A percentile compares a stretch with the other conserved stretches of the same genome.
These are phyloP conservation scores for Chaetodon trifascialis DNA, from an alignment of 2,113 vertebrate genomes.

Conservation along the genomic window DNA sequence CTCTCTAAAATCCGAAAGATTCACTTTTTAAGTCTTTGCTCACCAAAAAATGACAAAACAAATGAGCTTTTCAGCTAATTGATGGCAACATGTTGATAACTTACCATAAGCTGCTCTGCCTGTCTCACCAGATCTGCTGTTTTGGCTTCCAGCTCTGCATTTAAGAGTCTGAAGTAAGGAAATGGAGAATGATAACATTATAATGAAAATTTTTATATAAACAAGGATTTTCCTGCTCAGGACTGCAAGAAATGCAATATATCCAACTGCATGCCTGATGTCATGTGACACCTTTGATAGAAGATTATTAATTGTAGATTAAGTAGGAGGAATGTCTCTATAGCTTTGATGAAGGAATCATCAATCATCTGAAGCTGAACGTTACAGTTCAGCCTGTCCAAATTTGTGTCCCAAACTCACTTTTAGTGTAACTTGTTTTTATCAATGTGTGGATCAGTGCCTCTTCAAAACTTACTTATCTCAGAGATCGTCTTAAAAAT, in stretches of 20 bases:
- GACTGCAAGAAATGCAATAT: too few relatives aligned
- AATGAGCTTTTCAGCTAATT: background rate
- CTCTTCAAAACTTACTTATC: background rate
- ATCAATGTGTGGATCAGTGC: background rate
- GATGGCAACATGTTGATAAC: constrained; percentile 37
- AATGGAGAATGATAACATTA: background rate
- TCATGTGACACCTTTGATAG: too few relatives aligned
- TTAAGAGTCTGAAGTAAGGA: constrained; percentile 84
- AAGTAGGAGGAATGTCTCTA: background rate
- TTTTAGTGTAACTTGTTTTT: background rate
- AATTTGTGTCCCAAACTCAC: background rate
- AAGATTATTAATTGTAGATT: background rate
- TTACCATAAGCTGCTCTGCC: constrained; percentile 93
- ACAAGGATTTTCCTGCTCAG: background rate
- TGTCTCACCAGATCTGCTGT: constrained; percentile 89
- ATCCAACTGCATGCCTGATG: too few relatives aligned
- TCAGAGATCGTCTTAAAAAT: background rate
- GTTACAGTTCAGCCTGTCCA: background rate
- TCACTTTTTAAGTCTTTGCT: background rate
- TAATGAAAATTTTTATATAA: background rate
- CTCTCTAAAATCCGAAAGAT: constrained; percentile 78
- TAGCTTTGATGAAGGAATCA: background rate
- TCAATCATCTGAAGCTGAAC: background rate
- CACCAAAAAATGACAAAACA: background rate
- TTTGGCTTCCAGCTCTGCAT: constrained; percentile 95